These are phyloP conservation scores for Neoitamus cyanurus DNA, from an alignment of 2,888 invertebrate species.

Conservation along the genomic window DNA sequence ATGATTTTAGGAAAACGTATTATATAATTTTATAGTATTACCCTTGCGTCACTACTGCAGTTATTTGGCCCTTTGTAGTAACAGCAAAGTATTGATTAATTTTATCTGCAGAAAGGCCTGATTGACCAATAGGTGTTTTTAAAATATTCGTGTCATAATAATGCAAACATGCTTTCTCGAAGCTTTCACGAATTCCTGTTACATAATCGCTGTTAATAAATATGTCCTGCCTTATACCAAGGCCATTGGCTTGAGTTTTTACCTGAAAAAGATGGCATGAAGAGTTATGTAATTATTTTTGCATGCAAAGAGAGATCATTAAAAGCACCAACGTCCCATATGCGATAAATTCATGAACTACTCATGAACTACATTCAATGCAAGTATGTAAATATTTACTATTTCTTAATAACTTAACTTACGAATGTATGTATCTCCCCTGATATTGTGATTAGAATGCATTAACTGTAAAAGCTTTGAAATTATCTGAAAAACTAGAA, in stretches of 20 bases:
- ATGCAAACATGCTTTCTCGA: background rate
- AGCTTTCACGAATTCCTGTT: background rate
- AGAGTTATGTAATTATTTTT: background rate
- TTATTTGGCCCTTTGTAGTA: background rate
- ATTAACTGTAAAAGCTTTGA: too few species aligned
- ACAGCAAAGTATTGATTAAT: background rate
- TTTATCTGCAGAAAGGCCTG: background rate
- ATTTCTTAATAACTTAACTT: too few species aligned
- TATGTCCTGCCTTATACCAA: background rate
- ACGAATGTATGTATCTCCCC: too few species aligned
- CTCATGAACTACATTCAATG: too few species aligned
- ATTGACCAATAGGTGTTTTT: background rate
- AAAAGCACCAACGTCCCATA: too few species aligned
- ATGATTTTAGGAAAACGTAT: background rate
- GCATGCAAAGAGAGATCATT: too few species aligned
- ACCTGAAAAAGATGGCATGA: background rate
- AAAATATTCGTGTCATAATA: background rate
- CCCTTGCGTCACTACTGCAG: background rate
- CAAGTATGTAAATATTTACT: too few species aligned
- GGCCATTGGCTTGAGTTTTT: background rate
- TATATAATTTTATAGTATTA: background rate
- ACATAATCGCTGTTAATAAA: background rate
- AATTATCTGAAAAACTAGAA: too few species aligned
- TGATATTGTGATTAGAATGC: too few species aligned
- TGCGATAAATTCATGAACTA: too few species aligned